These are phyloP conservation scores for Euspilapteryx auroguttella DNA, from an alignment of 2,888 invertebrate species.

Conservation along the genomic window DNA sequence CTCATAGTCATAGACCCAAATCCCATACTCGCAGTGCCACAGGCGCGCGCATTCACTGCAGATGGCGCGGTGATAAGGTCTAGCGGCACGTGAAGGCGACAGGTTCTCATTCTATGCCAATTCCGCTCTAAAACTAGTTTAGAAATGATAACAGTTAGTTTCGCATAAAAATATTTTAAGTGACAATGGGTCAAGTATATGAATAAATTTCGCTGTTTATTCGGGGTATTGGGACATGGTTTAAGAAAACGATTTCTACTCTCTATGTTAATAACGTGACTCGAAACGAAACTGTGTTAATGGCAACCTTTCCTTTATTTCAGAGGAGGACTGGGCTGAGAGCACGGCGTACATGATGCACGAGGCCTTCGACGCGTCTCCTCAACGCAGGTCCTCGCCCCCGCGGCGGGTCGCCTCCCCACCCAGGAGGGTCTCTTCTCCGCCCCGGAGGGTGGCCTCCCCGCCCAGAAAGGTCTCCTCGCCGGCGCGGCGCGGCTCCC, in stretches of 20 bases:
- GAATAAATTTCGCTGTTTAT: slow-evolving; percentile 17
- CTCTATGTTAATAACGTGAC: too few relatives aligned
- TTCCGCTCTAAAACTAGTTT: slow-evolving; percentile 25
- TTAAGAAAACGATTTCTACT: too few relatives aligned
- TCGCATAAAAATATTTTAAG: slow-evolving; percentile 14
- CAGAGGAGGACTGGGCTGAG: slow-evolving; percentile 79
- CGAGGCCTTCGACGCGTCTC: slow-evolving; percentile 53
- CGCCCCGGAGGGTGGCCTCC: slow-evolving; percentile 17
- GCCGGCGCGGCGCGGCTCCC: slow-evolving; percentile 16
- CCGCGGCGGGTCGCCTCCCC: slow-evolving; percentile 17
- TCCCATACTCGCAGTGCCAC: slow-evolving; percentile 16
- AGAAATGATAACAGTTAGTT: too few relatives aligned
- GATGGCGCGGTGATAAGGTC: slow-evolving; percentile 13
- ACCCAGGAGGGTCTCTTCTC: slow-evolving; percentile 15
- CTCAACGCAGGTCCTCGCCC: slow-evolving; percentile 33
- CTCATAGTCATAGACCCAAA: slow-evolving; percentile 26
- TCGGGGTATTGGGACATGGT: slow-evolving; percentile 20
- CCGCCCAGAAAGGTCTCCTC: slow-evolving; percentile 16
- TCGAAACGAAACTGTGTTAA: too few relatives aligned
- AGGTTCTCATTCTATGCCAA: slow-evolving; percentile 33
- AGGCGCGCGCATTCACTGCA: slow-evolving; percentile 11
- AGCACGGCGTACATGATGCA: slow-evolving; percentile 68
- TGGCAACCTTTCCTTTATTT: too few relatives aligned
- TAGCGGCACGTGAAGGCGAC: slow-evolving; percentile 18
- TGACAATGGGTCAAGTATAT: slow-evolving; percentile 25